Evolutionary conservation across 2,797 vertebrate species (phyloP).

Genomic region (Enteromius fasciolatus): DNA sequence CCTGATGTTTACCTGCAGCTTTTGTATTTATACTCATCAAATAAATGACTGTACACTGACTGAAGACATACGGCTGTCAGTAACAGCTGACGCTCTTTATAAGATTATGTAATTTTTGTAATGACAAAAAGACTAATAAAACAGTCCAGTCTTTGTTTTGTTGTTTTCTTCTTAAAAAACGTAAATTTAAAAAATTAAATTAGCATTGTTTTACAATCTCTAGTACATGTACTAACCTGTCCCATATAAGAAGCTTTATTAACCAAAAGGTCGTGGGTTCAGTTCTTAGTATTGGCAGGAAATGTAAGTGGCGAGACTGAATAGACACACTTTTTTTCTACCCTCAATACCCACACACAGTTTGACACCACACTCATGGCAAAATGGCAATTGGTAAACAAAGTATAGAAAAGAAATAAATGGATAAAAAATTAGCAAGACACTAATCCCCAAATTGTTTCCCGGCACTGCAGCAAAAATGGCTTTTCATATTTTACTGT

Average conservation of each 20-base stretch:
- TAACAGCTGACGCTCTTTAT: background rate
- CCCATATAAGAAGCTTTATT: background rate
- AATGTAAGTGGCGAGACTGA: background rate
- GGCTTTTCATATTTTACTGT: no score
- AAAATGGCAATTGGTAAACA: background rate
- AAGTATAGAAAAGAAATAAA: background rate
- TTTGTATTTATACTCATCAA: conserved; percentile 5
- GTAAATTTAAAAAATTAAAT: background rate
- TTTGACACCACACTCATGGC: background rate
- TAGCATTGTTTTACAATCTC: background rate
- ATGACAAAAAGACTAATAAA: conserved; percentile 22
- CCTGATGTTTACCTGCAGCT: conserved; percentile 72
- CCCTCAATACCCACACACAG: background rate
- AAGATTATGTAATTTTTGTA: background rate
- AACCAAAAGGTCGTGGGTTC: background rate
- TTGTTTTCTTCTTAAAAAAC: background rate
- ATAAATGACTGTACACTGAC: background rate
- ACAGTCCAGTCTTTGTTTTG: background rate
- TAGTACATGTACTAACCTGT: background rate
- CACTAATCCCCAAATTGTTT: no score
- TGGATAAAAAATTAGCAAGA: background rate
- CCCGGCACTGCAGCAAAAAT: no score
- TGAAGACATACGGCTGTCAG: background rate
- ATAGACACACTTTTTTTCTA: background rate
- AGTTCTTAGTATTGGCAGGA: background rate